Evolutionary conservation across 2,797 vertebrate species (phyloP).

Genomic region (Chanos chanos): DNA sequence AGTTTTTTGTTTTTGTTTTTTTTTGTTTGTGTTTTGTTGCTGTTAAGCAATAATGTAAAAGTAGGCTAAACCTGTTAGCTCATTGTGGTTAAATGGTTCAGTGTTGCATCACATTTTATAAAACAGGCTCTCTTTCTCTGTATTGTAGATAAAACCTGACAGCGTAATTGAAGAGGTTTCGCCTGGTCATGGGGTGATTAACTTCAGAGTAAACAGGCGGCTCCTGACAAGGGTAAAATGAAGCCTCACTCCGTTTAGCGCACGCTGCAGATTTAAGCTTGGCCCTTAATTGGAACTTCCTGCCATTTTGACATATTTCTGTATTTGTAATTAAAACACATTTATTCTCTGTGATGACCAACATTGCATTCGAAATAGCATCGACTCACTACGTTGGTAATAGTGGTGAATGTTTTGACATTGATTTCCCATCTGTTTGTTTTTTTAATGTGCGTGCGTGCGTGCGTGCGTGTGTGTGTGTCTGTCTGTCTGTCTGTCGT

Average conservation of each 20-base stretch:
- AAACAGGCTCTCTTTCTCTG: slow-evolving; percentile 20
- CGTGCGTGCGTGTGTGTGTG: background rate
- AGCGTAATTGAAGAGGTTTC: slow-evolving; percentile 79
- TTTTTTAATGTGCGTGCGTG: background rate
- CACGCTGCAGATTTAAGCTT: background rate
- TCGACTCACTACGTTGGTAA: no score
- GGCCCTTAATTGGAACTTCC: background rate
- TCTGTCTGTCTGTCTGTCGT: background rate
- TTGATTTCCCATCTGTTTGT: no score
- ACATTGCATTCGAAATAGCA: no score
- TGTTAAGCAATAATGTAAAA: no score
- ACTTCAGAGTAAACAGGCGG: slow-evolving; percentile 82
- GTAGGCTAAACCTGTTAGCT: no score
- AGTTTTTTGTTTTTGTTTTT: background rate
- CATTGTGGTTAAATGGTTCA: background rate
- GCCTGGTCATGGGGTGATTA: slow-evolving; percentile 67
- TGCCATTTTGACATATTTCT: no score
- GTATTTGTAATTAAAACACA: no score
- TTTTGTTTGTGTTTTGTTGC: background rate
- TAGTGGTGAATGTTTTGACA: background rate
- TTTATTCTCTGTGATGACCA: no score
- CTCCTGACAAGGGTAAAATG: slow-evolving; percentile 82
- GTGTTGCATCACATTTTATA: background rate
- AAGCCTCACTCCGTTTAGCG: background rate
- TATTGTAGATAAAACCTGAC: slow-evolving; percentile 78